phyloP scores from a whole-genome alignment of 2,888 invertebrate species.

The Ptilodon capucinus region DNA sequence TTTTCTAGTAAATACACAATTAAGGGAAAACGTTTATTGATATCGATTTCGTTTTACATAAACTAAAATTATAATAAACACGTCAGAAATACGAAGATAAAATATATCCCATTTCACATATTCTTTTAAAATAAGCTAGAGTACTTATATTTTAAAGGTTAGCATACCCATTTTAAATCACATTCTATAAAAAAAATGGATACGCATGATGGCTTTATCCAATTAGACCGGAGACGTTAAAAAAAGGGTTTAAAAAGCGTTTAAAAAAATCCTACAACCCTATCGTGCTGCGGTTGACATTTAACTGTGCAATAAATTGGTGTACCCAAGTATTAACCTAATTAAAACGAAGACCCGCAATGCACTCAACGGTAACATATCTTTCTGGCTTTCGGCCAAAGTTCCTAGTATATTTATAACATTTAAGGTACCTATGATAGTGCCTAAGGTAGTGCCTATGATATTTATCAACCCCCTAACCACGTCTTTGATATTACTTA shows the following conservation, averaged over 20 bases:
- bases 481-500: too few relatives aligned
- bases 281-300: constrained; percentile 14
- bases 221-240: background rate
- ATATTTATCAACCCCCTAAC: too few relatives aligned
- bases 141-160: too few relatives aligned
- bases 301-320: constrained; percentile 23
- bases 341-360: constrained; percentile 29
- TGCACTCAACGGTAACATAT: constrained; percentile 29
- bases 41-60: too few relatives aligned
- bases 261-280: background rate
- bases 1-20: background rate
- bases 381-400: constrained; percentile 26
- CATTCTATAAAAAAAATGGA: too few relatives aligned
- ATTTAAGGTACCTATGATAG: too few relatives aligned
- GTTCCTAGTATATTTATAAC: background rate
- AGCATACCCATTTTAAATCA: too few relatives aligned
- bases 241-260: background rate
- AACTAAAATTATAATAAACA: too few relatives aligned
- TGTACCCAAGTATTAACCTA: constrained; percentile 32
- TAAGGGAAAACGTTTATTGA: background rate
- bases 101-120: too few relatives aligned
- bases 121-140: too few relatives aligned
- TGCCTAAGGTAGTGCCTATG: too few relatives aligned
- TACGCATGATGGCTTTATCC: background rate
- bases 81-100: too few relatives aligned